Percentiles rank a stretch among this genome's conserved stretches.
Conservation (phyloP, 2,113 vertebrate species). For the Arizona elegans region DNA sequence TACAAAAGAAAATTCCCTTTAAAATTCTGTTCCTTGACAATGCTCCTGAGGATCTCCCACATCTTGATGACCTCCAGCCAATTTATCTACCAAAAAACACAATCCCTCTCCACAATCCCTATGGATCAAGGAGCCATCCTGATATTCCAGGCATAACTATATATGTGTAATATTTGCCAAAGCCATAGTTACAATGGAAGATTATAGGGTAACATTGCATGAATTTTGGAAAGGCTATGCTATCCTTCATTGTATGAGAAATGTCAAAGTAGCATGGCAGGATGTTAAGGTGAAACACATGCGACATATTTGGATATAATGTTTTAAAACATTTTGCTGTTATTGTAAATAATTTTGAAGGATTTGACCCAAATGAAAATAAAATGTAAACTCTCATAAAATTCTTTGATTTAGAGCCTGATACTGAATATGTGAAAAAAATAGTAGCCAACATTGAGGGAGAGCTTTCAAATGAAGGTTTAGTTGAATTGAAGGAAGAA, state of each 20-base stretch:
- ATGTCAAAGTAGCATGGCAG: background rate
- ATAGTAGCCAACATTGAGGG: background rate
- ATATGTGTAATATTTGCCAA: background rate
- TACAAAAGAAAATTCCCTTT: background rate
- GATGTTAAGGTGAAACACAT: background rate
- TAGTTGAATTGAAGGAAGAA: background rate
- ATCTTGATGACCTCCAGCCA: background rate
- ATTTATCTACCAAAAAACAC: background rate
- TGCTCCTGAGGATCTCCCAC: background rate
- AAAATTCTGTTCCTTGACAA: background rate
- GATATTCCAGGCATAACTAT: background rate
- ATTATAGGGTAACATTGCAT: background rate
- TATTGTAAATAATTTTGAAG: background rate
- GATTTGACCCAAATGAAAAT: background rate
- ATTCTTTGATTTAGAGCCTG: background rate
- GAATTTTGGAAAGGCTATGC: background rate
- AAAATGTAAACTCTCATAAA: background rate
- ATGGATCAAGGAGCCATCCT: background rate
- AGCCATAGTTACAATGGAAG: background rate
- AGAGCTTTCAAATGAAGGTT: background rate
- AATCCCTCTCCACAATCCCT: background rate
- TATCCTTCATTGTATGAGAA: background rate
- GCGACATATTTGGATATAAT: background rate
- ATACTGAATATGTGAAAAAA: background rate
- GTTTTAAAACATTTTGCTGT: background rate